Base-by-base conservation (phyloP, 2,888 invertebrate genomes). In the Elaeidobius kamerunicus region DNA sequence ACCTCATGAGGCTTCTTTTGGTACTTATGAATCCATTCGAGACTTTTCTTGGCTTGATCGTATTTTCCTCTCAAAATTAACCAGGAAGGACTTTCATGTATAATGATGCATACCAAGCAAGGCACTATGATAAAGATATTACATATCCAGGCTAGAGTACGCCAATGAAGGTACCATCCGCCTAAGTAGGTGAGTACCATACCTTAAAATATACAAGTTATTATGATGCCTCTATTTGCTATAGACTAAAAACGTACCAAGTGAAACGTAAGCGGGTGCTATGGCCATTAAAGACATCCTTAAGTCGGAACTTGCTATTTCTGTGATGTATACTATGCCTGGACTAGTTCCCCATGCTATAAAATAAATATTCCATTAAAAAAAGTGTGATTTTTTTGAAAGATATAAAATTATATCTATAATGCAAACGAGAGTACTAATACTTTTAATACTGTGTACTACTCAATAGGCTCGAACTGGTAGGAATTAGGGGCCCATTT, bases 61-160 rank as follows among this genome's bases (percentile, higher is more conserved):
- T 72, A 67, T 18, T 75, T 71, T 1, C 77, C 79, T 62, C 76
- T 78, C 1, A 77, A 73, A 12, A 80, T 74, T 1, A 81, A 69
- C 80, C 80, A 82, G 1, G 77, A 74, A 0, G 82, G 81, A 53
- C 80, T 80, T 66, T 82, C 82, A 1, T 78, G 79, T 1, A 79
- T 73, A 50, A 77, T 74, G 56, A 78, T 65, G 14, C 79, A 69
- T 2, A 78, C 63, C n/a, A 78, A 41, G 5, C 75, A 67, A 0
- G 81, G 79, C 3, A 78, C 58, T 6, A 78, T 58, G 11, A 77
- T 74, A 60, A 77, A 80, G 34, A 74, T 69, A 34, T 76, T 76
- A 51, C 75, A 73, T 9, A 77, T 62, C 80, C 80, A 81, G 1
- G 81, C 78, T 14, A 78, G 75, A 2, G 73, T 63, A 16, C 80